Percentiles rank a stretch among this genome's conserved stretches.
Evolutionary conservation across 2,888 invertebrate species (phyloP).

Genomic region (Dastarcus helophoroides): DNA sequence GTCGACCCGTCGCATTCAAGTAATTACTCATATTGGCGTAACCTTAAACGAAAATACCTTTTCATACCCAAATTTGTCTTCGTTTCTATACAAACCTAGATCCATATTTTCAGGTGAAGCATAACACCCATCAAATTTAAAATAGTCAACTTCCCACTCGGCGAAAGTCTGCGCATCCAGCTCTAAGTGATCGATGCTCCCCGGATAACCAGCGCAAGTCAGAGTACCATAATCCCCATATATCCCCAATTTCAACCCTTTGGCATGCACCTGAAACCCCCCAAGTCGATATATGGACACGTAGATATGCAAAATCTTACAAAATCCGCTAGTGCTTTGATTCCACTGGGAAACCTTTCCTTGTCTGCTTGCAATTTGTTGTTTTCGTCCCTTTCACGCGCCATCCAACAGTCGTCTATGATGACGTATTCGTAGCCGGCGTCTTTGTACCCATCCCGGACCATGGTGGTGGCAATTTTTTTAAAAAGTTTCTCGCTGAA

Average conservation of each 20-base stretch:
- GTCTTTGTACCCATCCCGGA: slow-evolving; percentile 46
- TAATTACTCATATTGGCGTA: slow-evolving; percentile 59
- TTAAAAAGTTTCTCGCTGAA: slow-evolving; percentile 44
- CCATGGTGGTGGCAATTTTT: slow-evolving; percentile 44
- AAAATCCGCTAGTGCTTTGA: slow-evolving; percentile 46
- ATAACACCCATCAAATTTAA: slow-evolving; percentile 75
- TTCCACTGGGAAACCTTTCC: slow-evolving; percentile 48
- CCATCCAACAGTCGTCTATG: slow-evolving; percentile 53
- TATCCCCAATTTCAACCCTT: slow-evolving; percentile 67
- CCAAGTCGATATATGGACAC: too few species aligned
- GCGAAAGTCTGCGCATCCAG: slow-evolving; percentile 63
- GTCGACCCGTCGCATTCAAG: slow-evolving; percentile 62
- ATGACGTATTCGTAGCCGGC: slow-evolving; percentile 50
- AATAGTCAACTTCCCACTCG: slow-evolving; percentile 68
- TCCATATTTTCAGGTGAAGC: too few species aligned
- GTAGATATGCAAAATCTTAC: too few species aligned
- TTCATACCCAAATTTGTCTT: too few species aligned
- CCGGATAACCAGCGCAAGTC: slow-evolving; percentile 73
- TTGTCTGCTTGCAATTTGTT: slow-evolving; percentile 44
- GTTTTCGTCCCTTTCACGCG: slow-evolving; percentile 36
- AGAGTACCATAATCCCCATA: slow-evolving; percentile 69
- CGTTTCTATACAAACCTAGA: too few species aligned
- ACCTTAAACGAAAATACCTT: too few species aligned
- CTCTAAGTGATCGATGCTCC: slow-evolving; percentile 52
- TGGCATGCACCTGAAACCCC: slow-evolving; percentile 49